A percentile compares a stretch with the other conserved stretches of the same genome.
Evolutionary conservation across 2,797 vertebrate genomes (phyloP).

Genomic region (Tapirus indicus): DNA sequence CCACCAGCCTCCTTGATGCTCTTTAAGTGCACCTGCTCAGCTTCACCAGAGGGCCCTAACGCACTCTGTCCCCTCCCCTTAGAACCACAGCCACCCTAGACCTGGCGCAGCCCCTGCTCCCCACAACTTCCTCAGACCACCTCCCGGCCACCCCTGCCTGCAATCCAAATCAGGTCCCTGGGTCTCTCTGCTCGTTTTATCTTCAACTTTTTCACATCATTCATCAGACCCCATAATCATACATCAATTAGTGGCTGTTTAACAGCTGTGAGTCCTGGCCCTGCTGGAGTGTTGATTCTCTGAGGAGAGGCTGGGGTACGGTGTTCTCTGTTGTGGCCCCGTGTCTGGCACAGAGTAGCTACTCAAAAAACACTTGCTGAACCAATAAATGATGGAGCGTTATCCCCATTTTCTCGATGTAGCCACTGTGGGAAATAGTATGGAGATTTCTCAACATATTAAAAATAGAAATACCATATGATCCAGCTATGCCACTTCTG

Average conservation of each 20-base stretch:
- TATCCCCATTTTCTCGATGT: background rate
- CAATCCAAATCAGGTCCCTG: too few relatives aligned
- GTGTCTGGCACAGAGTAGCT: background rate
- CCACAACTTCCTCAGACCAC: background rate
- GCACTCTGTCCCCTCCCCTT: background rate
- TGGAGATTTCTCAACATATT: too few relatives aligned
- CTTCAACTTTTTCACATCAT: background rate
- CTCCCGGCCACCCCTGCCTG: too few relatives aligned
- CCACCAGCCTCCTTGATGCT: background rate
- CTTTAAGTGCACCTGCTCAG: background rate
- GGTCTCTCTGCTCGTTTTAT: background rate
- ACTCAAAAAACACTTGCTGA: background rate
- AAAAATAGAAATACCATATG: too few relatives aligned
- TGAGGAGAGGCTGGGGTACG: background rate
- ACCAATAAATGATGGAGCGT: background rate
- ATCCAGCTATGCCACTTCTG: too few relatives aligned
- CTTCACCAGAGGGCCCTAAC: background rate
- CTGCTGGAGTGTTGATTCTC: background rate
- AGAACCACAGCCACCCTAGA: accelerated
- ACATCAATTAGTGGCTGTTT: background rate
- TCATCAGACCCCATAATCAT: background rate
- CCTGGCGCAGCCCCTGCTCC: background rate
- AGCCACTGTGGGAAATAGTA: too few relatives aligned
- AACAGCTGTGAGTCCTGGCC: background rate
- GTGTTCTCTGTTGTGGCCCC: background rate